Evolutionary conservation across 1,140 invertebrate genomes (phyloP).

Genomic region (Leguminivora glycinivorella): DNA sequence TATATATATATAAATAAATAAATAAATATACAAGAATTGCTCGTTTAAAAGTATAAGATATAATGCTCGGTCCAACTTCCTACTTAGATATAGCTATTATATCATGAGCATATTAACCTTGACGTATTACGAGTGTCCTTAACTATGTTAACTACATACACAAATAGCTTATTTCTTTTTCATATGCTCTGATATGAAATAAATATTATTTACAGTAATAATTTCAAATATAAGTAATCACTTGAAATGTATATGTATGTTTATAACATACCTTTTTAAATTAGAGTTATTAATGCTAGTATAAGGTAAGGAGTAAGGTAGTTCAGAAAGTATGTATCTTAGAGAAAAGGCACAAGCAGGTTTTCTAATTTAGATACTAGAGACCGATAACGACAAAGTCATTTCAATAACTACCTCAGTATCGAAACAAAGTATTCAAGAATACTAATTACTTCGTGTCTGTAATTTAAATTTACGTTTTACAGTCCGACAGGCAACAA

Average conservation of each 20-base stretch:
- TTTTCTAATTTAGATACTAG: not conserved
- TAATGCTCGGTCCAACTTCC: conserved; percentile 14
- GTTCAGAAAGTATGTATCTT: not conserved
- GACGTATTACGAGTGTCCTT: conserved; percentile 13
- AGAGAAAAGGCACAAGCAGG: not conserved
- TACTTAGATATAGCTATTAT: conserved; percentile 21
- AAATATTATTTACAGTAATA: not conserved
- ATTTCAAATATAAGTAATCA: not conserved
- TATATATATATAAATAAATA: too few species aligned
- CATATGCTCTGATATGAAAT: not conserved
- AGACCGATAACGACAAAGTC: conserved; percentile 9
- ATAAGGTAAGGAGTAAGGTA: not conserved
- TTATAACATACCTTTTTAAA: not conserved
- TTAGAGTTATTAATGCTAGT: not conserved
- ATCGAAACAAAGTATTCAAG: not conserved
- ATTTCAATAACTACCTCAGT: conserved; percentile 2
- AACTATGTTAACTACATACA: not conserved
- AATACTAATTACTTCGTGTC: conserved; percentile 7
- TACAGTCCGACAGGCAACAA: not conserved
- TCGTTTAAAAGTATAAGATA: too few species aligned
- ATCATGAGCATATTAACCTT: conserved; percentile 12
- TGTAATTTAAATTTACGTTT: not conserved
- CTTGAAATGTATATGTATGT: not conserved
- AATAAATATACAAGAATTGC: too few species aligned
- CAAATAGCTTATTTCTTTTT: too few species aligned